Percentiles rank a stretch among this genome's conserved stretches.
phyloP scores from a whole-genome alignment of 2,113 vertebrate species.

The Cranoglanis bouderius region DNA sequence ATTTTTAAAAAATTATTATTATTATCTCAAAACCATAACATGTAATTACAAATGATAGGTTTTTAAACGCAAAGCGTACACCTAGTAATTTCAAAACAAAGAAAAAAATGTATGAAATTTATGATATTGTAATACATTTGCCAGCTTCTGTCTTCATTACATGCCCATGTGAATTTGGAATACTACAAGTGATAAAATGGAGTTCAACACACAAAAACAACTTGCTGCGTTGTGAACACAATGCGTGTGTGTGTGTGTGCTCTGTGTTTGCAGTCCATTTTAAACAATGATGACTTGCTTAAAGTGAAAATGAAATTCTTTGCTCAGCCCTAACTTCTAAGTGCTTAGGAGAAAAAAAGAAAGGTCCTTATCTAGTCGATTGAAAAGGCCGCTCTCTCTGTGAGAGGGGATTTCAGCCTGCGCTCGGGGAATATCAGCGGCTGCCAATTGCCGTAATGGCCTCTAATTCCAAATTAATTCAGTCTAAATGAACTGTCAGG shows the following conservation, averaged over 20 bases:
- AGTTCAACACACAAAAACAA: background rate
- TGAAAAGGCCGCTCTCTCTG: slow-evolving; percentile 69
- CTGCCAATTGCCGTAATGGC: slow-evolving; percentile 87
- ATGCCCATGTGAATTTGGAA: background rate
- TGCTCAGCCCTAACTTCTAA: slow-evolving; percentile 69
- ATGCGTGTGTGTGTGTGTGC: background rate
- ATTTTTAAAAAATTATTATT: background rate
- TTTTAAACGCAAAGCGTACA: background rate
- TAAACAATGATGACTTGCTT: slow-evolving; percentile 72
- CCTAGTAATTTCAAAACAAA: background rate
- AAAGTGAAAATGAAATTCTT: slow-evolving; percentile 69
- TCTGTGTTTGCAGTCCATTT: slow-evolving; percentile 68
- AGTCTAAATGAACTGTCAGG: slow-evolving; percentile 95
- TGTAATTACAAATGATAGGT: background rate
- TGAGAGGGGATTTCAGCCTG: slow-evolving; percentile 68
- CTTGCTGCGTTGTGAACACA: background rate
- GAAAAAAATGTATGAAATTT: background rate
- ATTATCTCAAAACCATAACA: background rate
- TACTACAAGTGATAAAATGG: background rate
- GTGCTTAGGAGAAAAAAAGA: slow-evolving; percentile 57
- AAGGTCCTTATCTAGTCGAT: slow-evolving; percentile 76
- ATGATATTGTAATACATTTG: background rate
- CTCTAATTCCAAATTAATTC: slow-evolving; percentile 95
- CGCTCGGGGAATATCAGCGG: slow-evolving; percentile 76
- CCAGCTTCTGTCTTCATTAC: background rate